Conservation (phyloP, 2,797 vertebrate genomes). For the Helostoma temminkii region DNA sequence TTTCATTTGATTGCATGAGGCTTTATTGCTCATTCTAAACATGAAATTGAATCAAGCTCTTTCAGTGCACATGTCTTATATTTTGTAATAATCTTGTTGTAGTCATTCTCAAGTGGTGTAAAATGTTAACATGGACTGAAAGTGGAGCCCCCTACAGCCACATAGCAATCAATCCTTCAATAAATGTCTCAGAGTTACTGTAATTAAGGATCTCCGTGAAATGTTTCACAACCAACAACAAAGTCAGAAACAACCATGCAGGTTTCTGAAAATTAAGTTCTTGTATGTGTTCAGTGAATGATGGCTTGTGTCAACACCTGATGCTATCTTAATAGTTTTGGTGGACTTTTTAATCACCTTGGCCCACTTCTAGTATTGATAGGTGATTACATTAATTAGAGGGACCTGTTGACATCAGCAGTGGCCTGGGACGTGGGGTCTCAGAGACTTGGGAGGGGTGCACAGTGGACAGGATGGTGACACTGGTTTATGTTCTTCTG, state of each 20-base stretch:
- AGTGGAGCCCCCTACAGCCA: background rate
- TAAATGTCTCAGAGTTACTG: conserved; percentile 12
- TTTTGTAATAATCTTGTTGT: conserved; percentile 32
- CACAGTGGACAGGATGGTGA: background rate
- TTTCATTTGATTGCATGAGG: conserved; percentile 31
- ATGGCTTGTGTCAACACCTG: conserved; percentile 26
- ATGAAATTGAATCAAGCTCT: conserved; percentile 51
- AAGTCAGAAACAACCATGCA: conserved; percentile 2
- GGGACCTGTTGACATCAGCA: conserved; percentile 50
- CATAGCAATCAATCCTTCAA: conserved; percentile 4
- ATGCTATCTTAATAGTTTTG: conserved; percentile 27
- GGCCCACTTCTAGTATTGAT: conserved; percentile 50
- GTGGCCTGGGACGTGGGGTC: conserved; percentile 40
- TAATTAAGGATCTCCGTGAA: conserved; percentile 35
- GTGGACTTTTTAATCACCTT: too few species aligned
- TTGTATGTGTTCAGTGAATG: conserved; percentile 23
- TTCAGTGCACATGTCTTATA: conserved; percentile 29
- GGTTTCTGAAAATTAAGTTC: conserved; percentile 16
- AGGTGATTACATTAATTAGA: conserved; percentile 69
- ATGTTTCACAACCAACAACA: conserved; percentile 3
- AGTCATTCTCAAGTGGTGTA: conserved; percentile 11
- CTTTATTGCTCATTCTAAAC: conserved; percentile 38
- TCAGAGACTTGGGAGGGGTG: background rate
- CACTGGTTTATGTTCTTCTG: conserved; percentile 13
- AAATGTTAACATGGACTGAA: conserved; percentile 36